Base-by-base conservation (phyloP, 2,888 invertebrate genomes). In the Phragmatobia fuliginosa region DNA sequence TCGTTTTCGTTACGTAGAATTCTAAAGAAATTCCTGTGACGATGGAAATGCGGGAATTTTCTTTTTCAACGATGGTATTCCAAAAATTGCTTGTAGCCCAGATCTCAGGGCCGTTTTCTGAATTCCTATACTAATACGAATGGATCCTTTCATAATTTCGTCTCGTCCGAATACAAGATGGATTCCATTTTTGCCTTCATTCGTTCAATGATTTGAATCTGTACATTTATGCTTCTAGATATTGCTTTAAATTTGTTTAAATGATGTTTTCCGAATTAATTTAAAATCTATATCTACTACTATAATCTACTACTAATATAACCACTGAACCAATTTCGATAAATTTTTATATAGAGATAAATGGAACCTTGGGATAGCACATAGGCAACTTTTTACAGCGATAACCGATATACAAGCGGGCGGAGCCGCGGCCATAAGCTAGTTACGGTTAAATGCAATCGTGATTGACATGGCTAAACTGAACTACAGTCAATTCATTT, bases 41-140 rank as follows among this genome's bases (percentile, higher is more conserved):
- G 64, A 70, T 64, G 67, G 70, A 74, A 61, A 74, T 74, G 71
- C 62, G 65, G 58, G 58, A 68, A 36, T 67, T 71, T 62, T 65
- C 36, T 38, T 67, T 64, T 70, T 52, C 58, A 41, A 32, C 63
- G 60, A 49, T 38, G 81, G 82, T 72, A 81, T 81, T 63, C 52
- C 25, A 62, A 79, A 72, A 81, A 73, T 79, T 59, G 62, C 59
- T 58, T 67, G 70, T 61, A 68, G 73, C 62, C 67, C 66, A 69
- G 71, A 66, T 67, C 76, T 67, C 21, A 33, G 28, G 61, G 60
- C 60, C 66, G 59, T 59, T 66, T 66, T 63, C 65, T 52, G 66
- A 61, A 79, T 81, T 72, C 72, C 73, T 45, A 36, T 68, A 66
- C 72, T 76, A 78, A 65, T 75, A 73, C 58, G 67, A 66, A 75